These are phyloP conservation scores for Crypturellus tataupa DNA, from an alignment of 2,797 vertebrate species.

Conservation along the genomic window DNA sequence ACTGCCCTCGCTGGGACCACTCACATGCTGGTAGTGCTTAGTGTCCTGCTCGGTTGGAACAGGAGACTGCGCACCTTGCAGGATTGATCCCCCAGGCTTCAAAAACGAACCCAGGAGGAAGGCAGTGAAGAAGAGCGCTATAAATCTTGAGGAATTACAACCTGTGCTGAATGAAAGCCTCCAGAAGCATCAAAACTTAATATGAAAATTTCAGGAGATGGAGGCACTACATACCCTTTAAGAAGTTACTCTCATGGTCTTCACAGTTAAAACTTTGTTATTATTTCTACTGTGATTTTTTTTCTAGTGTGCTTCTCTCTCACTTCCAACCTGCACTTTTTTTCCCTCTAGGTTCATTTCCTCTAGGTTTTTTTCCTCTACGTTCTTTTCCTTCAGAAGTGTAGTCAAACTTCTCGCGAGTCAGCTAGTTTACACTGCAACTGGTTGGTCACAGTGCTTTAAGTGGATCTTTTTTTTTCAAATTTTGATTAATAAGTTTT, in stretches of 20 bases:
- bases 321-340: rapidly evolving
- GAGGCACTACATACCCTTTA: neutral
- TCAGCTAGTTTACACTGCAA: neutral
- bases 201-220: neutral
- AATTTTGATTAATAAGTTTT: slow-evolving; percentile 58
- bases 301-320: neutral
- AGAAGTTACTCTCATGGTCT: neutral
- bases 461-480: slow-evolving; percentile 17
- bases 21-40: neutral
- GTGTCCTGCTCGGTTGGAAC: neutral
- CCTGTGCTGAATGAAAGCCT: neutral
- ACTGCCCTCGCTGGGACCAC: neutral
- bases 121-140: neutral
- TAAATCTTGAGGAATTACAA: neutral
- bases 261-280: neutral
- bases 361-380: neutral
- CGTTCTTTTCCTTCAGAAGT: neutral
- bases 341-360: neutral
- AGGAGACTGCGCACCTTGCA: neutral
- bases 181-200: neutral
- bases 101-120: neutral
- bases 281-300: neutral
- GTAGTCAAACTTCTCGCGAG: slow-evolving; percentile 1
- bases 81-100: neutral
- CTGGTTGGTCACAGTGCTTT: rapidly evolving